Evolutionary conservation across 64 coral and sea anemone species (phyloP).

Genomic region (Dendronephthya gigantea): DNA sequence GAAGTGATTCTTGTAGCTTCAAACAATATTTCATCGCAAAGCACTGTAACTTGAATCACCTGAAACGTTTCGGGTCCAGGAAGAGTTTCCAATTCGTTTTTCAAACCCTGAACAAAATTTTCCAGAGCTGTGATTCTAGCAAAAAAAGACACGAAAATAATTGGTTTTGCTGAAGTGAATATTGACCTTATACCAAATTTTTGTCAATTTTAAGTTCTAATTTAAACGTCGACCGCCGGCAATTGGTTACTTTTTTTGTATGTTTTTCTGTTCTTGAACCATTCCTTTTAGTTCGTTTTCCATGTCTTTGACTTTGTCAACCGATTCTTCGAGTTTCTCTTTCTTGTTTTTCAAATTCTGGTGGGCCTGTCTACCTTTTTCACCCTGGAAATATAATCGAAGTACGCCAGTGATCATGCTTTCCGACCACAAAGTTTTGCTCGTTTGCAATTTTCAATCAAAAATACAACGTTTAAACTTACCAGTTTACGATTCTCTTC

Average conservation of each 20-base stretch:
- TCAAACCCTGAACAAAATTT: constrained; percentile 52
- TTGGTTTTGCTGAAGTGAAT: no score
- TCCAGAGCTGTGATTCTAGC: constrained; percentile 70
- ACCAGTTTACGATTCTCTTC: constrained; percentile 60
- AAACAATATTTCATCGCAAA: no score
- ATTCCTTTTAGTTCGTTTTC: constrained; percentile 75
- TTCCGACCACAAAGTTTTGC: background rate
- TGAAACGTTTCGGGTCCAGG: constrained; percentile 62
- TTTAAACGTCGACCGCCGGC: no score
- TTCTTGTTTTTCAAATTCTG: constrained; percentile 57
- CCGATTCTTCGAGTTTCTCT: constrained; percentile 68
- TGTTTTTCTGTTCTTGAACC: constrained; percentile 65
- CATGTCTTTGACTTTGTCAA: constrained; percentile 72
- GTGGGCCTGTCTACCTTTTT: constrained; percentile 49
- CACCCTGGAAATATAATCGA: constrained; percentile 24
- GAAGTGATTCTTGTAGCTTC: no score
- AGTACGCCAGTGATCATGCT: background rate
- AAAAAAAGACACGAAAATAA: background rate
- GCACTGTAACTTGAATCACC: constrained; percentile 10
- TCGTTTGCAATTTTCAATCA: background rate
- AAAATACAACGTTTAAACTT: background rate
- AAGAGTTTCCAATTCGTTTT: constrained; percentile 61
- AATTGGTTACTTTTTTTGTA: constrained; percentile 64
- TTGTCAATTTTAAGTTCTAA: no score
- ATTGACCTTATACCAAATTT: no score